Conservation (phyloP, 2,797 vertebrate species). For the Novumbra hubbsi region DNA sequence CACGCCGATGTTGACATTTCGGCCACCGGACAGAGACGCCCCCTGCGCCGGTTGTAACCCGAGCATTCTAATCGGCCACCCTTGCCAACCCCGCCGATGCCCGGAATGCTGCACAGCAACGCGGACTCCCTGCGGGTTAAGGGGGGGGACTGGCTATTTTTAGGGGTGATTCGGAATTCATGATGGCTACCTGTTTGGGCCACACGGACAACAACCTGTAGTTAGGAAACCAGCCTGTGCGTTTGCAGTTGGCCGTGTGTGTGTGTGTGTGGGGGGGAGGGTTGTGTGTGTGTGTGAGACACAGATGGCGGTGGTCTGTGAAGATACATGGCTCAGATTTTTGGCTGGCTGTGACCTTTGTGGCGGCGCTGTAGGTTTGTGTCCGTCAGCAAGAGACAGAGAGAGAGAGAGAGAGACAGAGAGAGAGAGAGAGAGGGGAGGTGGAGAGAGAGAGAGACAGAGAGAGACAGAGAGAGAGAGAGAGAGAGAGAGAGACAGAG, state of each 20-base stretch:
- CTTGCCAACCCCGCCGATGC: conserved; percentile 42
- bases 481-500: too few relatives aligned
- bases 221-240: not conserved
- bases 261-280: not conserved
- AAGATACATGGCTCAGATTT: conserved; percentile 45
- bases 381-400: conserved; percentile 40
- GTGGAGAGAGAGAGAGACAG: too few relatives aligned
- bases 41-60: conserved; percentile 15
- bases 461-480: not conserved
- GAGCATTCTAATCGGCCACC: conserved; percentile 19
- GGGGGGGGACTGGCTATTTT: conserved; percentile 64
- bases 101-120: conserved; percentile 62
- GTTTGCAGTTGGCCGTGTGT: conserved; percentile 13
- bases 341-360: conserved; percentile 54
- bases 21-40: conserved; percentile 11
- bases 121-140: conserved; percentile 58
- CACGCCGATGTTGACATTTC: conserved; percentile 42
- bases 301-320: conserved; percentile 10
- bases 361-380: conserved; percentile 32
- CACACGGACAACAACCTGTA: not conserved
- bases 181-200: conserved; percentile 36
- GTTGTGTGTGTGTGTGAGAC: conserved; percentile 19
- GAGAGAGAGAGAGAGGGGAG: not conserved
- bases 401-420: conserved; percentile 15
- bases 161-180: conserved; percentile 52